Conservation (phyloP, 2,888 invertebrate genomes). For the Eupelmus urozonus region DNA sequence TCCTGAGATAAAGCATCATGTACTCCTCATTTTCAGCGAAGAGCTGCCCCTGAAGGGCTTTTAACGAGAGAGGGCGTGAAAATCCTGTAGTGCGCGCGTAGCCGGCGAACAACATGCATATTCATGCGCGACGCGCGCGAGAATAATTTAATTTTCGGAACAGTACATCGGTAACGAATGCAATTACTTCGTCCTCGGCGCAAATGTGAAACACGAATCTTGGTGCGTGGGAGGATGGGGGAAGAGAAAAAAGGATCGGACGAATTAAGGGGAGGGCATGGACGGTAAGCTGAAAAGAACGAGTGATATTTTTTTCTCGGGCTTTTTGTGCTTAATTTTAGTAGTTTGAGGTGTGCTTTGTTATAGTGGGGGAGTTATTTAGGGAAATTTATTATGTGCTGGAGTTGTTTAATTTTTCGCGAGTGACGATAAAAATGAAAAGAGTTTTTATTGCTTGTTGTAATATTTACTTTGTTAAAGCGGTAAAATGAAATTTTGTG, state of each 20-base stretch:
- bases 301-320: too few relatives aligned
- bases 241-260: neutral
- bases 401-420: too few relatives aligned
- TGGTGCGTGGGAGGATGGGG: neutral
- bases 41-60: constrained; percentile 23
- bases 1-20: neutral
- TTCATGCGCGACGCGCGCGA: constrained; percentile 38
- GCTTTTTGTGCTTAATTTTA: too few relatives aligned
- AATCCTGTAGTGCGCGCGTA: neutral
- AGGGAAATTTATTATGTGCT: too few relatives aligned
- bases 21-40: constrained; percentile 13
- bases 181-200: constrained; percentile 38
- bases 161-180: constrained; percentile 49
- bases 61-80: constrained; percentile 32
- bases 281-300: neutral
- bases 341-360: too few relatives aligned
- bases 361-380: too few relatives aligned
- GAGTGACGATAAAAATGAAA: too few relatives aligned
- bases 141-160: constrained; percentile 58
- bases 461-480: too few relatives aligned
- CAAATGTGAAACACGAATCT: constrained; percentile 14
- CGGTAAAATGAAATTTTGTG: too few relatives aligned
- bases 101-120: constrained; percentile 37
- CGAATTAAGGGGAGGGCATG: neutral
- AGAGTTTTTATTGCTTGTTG: too few relatives aligned